Percentiles rank a stretch among this genome's conserved stretches.
These are phyloP conservation scores for Cantharis flavilabris DNA, from an alignment of 2,888 invertebrate genomes.

Conservation along the genomic window DNA sequence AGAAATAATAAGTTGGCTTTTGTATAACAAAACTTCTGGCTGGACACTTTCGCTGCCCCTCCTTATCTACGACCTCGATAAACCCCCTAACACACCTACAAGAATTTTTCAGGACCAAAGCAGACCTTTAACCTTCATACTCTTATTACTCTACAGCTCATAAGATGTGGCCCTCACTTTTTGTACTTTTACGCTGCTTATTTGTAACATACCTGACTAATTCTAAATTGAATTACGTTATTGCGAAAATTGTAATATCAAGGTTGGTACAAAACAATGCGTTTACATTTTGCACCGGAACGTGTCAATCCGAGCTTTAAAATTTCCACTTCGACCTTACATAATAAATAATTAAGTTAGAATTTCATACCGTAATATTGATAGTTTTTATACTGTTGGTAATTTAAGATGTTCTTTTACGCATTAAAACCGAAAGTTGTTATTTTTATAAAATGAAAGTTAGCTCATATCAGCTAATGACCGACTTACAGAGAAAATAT, in stretches of 20 bases:
- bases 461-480: not conserved
- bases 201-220: not conserved
- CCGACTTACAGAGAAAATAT: not conserved
- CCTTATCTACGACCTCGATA: conserved; percentile 33
- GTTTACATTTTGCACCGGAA: not conserved
- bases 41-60: conserved; percentile 38
- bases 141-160: not conserved
- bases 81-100: conserved; percentile 28
- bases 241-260: not conserved
- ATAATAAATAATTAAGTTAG: not conserved
- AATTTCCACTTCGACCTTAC: not conserved
- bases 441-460: conserved; percentile 7
- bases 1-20: not conserved
- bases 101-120: conserved; percentile 1
- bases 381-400: not conserved
- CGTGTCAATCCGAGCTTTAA: not conserved
- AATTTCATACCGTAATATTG: not conserved
- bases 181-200: not conserved
- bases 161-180: conserved; percentile 4
- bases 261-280: not conserved
- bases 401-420: not conserved
- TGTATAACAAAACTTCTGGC: conserved; percentile 21
- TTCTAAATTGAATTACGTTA: not conserved
- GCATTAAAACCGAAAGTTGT: conserved; percentile 4
- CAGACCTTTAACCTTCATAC: conserved; percentile 10